Evolutionary conservation across 2,113 vertebrate genomes (phyloP), one percentile per base, ranked within the genome.

Genomic region (Bufo bufo): DNA sequence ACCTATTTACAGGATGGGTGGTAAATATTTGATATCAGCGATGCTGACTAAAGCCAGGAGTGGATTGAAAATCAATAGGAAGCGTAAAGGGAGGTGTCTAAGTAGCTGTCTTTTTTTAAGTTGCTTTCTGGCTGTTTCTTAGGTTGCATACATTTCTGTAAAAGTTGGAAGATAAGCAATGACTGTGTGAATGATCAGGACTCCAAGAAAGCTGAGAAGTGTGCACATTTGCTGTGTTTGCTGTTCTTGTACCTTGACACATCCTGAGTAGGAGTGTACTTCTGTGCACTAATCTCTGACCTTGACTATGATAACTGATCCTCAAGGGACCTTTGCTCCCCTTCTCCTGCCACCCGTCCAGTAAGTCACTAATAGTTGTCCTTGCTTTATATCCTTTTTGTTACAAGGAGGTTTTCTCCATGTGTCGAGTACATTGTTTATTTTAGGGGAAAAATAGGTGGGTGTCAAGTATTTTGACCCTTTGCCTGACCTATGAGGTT

Each of bases 221-320:
- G 4, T 33, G 63, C 20, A 45, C 2, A 10, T 19, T 75, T 19
- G 6, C 7, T 49, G 72, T 0, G 4, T 19, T 75, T 19, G 6
- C 7, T 49, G 72, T 0, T 16, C 69, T 72, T 75, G 63, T 84
- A n/a, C 20, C 63, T 33, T 84, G 82, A 54, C 47, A 23, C 82
- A 20, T 50, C 72, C 19, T 49, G 47, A 49, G 6, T 84, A 16
- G 7, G 13, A 33, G 47, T 11, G 23, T 4, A 23, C 20, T 66
- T 54, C 12, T 45, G 54, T 85, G 66, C 33, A 11, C 3, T 75
- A 59, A 75, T 75, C 23, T 58, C 16, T 85, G 33, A 75, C 17
- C 71, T 61, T 45, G 33, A 75, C 69, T 84, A 84, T 75, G 33
- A 75, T n/a, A 58, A 75, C 58, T 20, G 13, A 85, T 71, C 47